phyloP scores from a whole-genome alignment of 2,888 invertebrate species.

The Zeuzera pyrina region DNA sequence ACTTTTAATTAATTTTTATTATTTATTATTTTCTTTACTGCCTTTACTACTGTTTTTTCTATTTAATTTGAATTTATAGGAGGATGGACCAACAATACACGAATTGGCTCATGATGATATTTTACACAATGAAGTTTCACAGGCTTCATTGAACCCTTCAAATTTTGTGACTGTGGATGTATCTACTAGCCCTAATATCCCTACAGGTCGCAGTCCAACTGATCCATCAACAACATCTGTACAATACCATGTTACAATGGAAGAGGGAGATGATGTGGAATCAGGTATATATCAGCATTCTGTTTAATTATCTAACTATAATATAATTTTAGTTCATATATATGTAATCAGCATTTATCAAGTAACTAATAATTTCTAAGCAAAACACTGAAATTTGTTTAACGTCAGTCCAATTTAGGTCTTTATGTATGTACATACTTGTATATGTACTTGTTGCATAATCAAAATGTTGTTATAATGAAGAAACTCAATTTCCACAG shows the following conservation, averaged over 20 bases:
- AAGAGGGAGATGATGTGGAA: slow-evolving; percentile 54
- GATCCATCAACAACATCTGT: slow-evolving; percentile 28
- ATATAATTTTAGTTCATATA: not conserved
- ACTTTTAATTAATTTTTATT: too few species aligned
- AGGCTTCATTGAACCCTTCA: slow-evolving; percentile 36
- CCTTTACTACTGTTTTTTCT: too few species aligned
- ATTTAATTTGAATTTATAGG: slow-evolving; percentile 41
- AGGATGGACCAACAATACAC: slow-evolving; percentile 67
- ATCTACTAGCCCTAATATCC: slow-evolving; percentile 19
- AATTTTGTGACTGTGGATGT: slow-evolving; percentile 41
- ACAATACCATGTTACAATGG: slow-evolving; percentile 60
- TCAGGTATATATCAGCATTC: slow-evolving; percentile 28
- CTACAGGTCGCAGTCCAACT: slow-evolving; percentile 20
- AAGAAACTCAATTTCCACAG: slow-evolving; percentile 29
- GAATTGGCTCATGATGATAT: slow-evolving; percentile 63
- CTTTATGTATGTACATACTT: too few species aligned
- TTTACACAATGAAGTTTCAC: slow-evolving; percentile 41
- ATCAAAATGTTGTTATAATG: too few species aligned
- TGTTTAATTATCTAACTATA: slow-evolving; percentile 3
- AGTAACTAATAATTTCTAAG: too few species aligned
- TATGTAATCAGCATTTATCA: too few species aligned
- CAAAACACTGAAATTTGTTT: too few species aligned
- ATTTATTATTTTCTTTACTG: too few species aligned
- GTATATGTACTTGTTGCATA: too few species aligned
- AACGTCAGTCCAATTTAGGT: too few species aligned